These are phyloP conservation scores for Trididemnum miniatum DNA, from an alignment of 23 tunicate species.

Conservation along the genomic window DNA sequence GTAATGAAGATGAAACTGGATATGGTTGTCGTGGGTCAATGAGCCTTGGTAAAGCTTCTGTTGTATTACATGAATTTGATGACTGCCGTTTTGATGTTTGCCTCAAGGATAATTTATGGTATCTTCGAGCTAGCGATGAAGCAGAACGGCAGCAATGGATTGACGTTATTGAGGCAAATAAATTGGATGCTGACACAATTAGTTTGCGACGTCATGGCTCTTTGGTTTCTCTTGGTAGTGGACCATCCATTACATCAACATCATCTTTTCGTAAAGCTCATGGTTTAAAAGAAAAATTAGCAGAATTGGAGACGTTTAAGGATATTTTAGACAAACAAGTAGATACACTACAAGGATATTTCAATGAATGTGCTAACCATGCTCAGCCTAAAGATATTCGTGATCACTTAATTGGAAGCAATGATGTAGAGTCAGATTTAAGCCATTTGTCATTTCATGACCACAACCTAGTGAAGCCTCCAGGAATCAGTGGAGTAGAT, in stretches of 20 bases:
- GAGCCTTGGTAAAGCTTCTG: constrained; percentile 49
- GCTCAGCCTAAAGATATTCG: constrained; percentile 42
- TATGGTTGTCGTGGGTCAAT: constrained; percentile 61
- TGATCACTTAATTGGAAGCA: neutral
- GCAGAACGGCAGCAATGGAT: constrained; percentile 61
- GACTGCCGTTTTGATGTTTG: constrained; percentile 63
- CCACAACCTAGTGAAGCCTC: neutral
- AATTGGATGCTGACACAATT: constrained; percentile 21
- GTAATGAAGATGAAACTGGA: constrained; percentile 65
- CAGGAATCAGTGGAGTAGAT: constrained; percentile 6
- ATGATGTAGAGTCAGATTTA: neutral
- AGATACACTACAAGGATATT: constrained; percentile 54
- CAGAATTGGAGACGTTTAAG: constrained; percentile 62
- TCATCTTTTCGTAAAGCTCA: constrained; percentile 45
- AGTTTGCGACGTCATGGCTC: constrained; percentile 82
- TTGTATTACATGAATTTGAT: constrained; percentile 44
- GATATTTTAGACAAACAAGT: constrained; percentile 54
- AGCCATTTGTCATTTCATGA: neutral
- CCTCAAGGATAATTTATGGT: constrained; percentile 68
- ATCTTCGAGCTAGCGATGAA: constrained; percentile 54
- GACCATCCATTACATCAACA: constrained; percentile 19
- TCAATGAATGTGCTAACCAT: constrained; percentile 20
- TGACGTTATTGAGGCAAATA: constrained; percentile 59
- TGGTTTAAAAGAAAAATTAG: constrained; percentile 46
- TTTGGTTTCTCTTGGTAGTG: constrained; percentile 35